Evolutionary conservation across 2,888 invertebrate genomes (phyloP), one percentile per base, ranked within the genome.

Genomic region (Synergus laeviventris): DNA sequence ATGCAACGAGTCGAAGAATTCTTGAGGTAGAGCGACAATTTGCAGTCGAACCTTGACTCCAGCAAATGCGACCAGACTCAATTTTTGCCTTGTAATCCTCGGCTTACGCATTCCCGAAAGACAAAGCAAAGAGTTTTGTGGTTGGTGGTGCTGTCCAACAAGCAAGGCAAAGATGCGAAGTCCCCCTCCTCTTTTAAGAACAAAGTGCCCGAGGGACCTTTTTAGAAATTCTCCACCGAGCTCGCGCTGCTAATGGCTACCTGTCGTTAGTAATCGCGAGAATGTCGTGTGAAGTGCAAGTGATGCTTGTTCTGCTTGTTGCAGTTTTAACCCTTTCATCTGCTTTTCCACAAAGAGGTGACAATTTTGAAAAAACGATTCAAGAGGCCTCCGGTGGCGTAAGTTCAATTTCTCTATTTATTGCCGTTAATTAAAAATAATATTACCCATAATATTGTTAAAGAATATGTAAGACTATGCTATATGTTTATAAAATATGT

Each of bases 231-330:
- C 70, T 31, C 31, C n/a, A 62, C 39, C 74, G 61, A 36, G 60
- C 59, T 45, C 24, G 24, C 77, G 76, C 75, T 12, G 76, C 74
- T 74, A 74, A 81, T 74, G 74, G 75, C 74, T 76, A 76, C 73
- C 61, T 66, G 76, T 76, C 78, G 78, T 77, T 74, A 87, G 87
- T 87, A 76, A 82, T 79, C 70, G 61, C 74, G 79, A 85, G 84
- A 87, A 87, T 87, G 87, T 82, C 84, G 85, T 39, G 79, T 78
- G 77, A 81, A 75, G 83, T 83, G 73, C 80, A 81, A 75, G 81
- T 81, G 56, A 56, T 84, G 66, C 74, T 81, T 64, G 74, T 83
- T 49, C 76, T 82, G 78, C 79, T 79, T 18, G 14, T 82, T 73
- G 78, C 83, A 74, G 78, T 54, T 36, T 18, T 70, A n/a, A n/a